These are phyloP conservation scores for Tetranychus cinnabarinus DNA, from an alignment of 1,140 invertebrate genomes.

Conservation along the genomic window DNA sequence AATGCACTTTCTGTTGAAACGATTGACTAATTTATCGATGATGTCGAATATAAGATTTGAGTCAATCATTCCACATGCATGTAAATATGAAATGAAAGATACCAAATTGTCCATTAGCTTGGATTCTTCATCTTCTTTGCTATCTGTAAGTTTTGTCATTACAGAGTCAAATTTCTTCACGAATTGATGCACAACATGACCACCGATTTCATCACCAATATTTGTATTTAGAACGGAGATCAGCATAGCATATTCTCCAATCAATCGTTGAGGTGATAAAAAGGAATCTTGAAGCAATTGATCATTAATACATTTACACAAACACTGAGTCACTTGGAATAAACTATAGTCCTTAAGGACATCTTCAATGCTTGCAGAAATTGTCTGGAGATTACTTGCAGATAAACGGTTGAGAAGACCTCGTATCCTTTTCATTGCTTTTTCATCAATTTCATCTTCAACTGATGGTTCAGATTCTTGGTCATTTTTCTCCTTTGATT, in stretches of 20 bases:
- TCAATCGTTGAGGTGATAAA: conserved; percentile 3
- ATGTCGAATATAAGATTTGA: conserved; percentile 6
- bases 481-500: background rate
- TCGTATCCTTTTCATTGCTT: background rate
- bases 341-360: background rate
- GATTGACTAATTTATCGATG: background rate
- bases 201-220: conserved; percentile 9
- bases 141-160: background rate
- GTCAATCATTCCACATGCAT: conserved; percentile 2
- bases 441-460: background rate
- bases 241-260: conserved; percentile 5
- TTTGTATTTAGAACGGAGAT: conserved; percentile 2
- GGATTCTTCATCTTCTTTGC: background rate
- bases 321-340: background rate
- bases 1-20: conserved; percentile 7
- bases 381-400: background rate
- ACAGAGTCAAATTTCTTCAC: conserved; percentile 1
- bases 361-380: conserved; percentile 3
- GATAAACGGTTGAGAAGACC: conserved; percentile 9
- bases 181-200: background rate
- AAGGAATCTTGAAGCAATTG: background rate
- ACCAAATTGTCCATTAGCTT: conserved; percentile 8
- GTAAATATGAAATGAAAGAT: conserved; percentile 3
- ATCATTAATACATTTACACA: conserved; percentile 1
- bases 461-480: background rate